Percentiles rank a stretch among this genome's conserved stretches.
Conservation (phyloP, 1,140 invertebrate genomes). For the Matsumurasca onukii region DNA sequence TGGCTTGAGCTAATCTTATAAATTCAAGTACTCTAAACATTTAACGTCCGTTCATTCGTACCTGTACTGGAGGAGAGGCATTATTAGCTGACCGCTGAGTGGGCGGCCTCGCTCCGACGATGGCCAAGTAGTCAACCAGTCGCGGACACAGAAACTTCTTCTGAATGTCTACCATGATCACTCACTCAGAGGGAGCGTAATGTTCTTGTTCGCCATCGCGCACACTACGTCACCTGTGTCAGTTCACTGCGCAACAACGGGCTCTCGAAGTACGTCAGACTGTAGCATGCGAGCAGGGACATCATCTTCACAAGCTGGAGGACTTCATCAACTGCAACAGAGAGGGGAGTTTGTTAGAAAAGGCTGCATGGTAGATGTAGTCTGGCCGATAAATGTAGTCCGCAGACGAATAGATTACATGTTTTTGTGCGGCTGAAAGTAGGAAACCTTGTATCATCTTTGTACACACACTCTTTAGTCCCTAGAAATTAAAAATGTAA, state of each 20-base stretch:
- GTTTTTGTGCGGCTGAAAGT: too few species aligned
- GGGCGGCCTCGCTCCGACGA: slow-evolving; percentile 84
- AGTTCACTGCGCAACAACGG: slow-evolving; percentile 8
- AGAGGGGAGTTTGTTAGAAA: too few species aligned
- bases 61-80: slow-evolving; percentile 69
- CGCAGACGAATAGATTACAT: too few species aligned
- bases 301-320: background rate
- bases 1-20: too few species aligned
- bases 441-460: too few species aligned
- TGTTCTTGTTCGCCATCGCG: too few species aligned
- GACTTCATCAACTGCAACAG: slow-evolving; percentile 18
- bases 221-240: slow-evolving; percentile 18
- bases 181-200: background rate
- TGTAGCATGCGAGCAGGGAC: background rate
- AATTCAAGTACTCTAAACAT: too few species aligned
- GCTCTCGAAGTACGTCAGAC: slow-evolving; percentile 2
- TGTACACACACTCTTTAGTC: too few species aligned
- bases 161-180: slow-evolving; percentile 57
- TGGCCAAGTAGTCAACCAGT: slow-evolving; percentile 92
- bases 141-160: slow-evolving; percentile 80
- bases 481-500: too few species aligned
- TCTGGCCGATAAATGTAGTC: too few species aligned
- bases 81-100: slow-evolving; percentile 57
- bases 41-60: too few species aligned
- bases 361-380: too few species aligned